Percentiles rank a stretch among this genome's conserved stretches.
Evolutionary conservation across 2,888 invertebrate genomes (phyloP).

Genomic region (Lasioglossum marginatum): DNA sequence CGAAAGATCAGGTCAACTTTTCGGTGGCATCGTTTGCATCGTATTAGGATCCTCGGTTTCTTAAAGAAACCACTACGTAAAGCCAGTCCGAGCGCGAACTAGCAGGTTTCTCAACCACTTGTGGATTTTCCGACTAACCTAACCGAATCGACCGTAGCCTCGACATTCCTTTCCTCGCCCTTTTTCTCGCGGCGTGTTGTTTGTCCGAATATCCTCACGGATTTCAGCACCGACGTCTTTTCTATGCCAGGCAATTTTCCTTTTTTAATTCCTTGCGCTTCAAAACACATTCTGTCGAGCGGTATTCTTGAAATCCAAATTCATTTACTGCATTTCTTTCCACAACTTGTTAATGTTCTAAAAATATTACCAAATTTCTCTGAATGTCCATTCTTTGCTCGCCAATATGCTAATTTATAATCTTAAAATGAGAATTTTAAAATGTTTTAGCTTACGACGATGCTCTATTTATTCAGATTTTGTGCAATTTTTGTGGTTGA

Average conservation of each 20-base stretch:
- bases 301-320: not conserved
- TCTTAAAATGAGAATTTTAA: no score
- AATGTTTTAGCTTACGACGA: no score
- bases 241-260: not conserved
- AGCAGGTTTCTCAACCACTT: slow-evolving; percentile 69
- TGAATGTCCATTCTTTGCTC: no score
- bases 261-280: not conserved
- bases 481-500: no score
- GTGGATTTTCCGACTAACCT: slow-evolving; percentile 70
- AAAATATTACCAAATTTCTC: no score
- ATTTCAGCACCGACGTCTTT: not conserved
- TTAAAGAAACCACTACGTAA: not conserved
- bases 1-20: not conserved
- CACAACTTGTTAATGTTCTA: no score
- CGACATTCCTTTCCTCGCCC: slow-evolving; percentile 25
- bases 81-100: not conserved
- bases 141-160: slow-evolving; percentile 38
- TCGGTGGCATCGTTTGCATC: not conserved
- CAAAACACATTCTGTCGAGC: not conserved
- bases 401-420: no score
- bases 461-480: no score
- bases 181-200: slow-evolving; percentile 18
- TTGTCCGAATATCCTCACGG: slow-evolving; percentile 4
- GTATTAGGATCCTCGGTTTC: not conserved
- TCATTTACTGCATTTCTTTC: no score